Evolutionary conservation across 2,888 invertebrate genomes (phyloP), one percentile per base, ranked within the genome.

Genomic region (Cosmia pyralina): DNA sequence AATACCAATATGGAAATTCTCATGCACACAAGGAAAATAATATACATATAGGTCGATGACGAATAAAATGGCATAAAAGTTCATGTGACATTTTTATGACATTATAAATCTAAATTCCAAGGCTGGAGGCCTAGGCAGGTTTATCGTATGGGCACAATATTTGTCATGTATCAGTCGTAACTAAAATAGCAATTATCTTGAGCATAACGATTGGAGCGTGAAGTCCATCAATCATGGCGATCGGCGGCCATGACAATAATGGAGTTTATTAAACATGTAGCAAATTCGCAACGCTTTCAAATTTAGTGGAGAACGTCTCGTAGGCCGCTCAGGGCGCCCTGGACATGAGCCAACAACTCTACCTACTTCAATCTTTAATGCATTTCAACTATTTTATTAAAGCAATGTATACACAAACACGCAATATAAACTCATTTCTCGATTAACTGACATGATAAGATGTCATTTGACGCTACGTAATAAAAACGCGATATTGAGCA

Each of bases 251-350:
- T 83, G 82, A 84, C 79, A 83, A 80, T 87, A 85, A 85, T 85
- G 79, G 81, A 77, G 75, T 85, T 87, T 88, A 86, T 84, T 86
- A 86, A 89, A 88, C 88, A 87, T 85, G 85, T 86, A 87, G 87
- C 85, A 85, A 89, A 92, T 91, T 91, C 82, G 89, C 85, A 87
- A 88, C 88, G 91, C 90, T 91, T 90, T 92, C 90, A 86, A 90
- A 91, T 89, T 88, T 88, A 80, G 83, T 86, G 79, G 72, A 74
- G 79, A 77, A 73, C 72, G 86, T 77, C 76, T 81, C 74, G 81
- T 83, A 87, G 87, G 81, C 87, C 85, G 82, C 81, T 81, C 86
- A 85, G 85, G 87, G 88, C 85, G 77, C 81, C 66, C 85, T 92
- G 93, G 92, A 88, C 78, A 57, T 64, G 59, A 63, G 92, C 91